These are phyloP conservation scores for Syngnathus scovelli DNA, from an alignment of 2,113 vertebrate species.

Conservation along the genomic window DNA sequence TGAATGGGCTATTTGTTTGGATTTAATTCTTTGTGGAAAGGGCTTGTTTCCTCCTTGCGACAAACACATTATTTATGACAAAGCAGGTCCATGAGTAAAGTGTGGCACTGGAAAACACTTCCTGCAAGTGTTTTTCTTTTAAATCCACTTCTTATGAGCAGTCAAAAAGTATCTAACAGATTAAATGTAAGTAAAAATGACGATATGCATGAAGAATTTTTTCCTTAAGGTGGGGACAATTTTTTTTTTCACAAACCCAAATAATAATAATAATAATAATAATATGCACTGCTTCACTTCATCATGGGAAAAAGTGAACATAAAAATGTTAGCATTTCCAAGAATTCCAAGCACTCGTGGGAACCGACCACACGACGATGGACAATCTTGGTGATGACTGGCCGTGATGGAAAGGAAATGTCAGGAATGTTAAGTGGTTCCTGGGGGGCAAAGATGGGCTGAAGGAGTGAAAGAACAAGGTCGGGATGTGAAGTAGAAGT, in stretches of 20 bases:
- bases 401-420: constrained; percentile 37
- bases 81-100: not conserved
- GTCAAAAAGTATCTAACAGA: not conserved
- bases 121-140: not conserved
- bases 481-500: constrained; percentile 2
- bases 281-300: not conserved
- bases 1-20: not conserved
- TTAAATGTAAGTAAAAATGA: not conserved
- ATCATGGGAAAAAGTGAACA: not conserved
- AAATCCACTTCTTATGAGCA: not conserved
- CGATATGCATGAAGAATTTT: not conserved
- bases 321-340: not conserved
- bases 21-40: not conserved
- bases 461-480: constrained; percentile 12
- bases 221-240: too few species aligned
- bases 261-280: too few species aligned
- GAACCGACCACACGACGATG: not conserved
- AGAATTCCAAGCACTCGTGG: not conserved
- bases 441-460: constrained; percentile 11
- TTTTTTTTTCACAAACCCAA: too few species aligned
- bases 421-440: constrained; percentile 55
- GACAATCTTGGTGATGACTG: constrained; percentile 22
- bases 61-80: constrained; percentile 1
- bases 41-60: not conserved
- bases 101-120: not conserved